These are phyloP conservation scores for Callipepla californica DNA, from an alignment of 2,113 vertebrate species.

Conservation along the genomic window DNA sequence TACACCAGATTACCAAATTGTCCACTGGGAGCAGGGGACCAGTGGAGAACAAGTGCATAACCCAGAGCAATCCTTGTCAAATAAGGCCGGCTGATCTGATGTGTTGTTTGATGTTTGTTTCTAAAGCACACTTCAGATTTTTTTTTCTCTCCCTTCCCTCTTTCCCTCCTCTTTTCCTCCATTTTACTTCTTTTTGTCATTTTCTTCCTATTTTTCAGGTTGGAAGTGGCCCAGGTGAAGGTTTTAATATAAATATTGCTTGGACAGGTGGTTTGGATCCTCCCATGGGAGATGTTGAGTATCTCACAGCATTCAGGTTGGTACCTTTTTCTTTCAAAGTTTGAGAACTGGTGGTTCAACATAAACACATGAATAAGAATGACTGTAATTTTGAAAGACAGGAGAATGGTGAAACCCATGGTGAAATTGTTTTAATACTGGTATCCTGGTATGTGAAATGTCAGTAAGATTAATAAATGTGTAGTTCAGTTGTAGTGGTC, in stretches of 20 bases:
- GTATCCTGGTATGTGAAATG: neutral
- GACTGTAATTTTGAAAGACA: constrained; percentile 5
- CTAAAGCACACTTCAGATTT: constrained; percentile 76
- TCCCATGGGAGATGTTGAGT: constrained; percentile 84
- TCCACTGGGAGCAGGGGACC: constrained; percentile 76
- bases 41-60: constrained; percentile 83
- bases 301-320: constrained; percentile 85
- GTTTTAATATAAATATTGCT: constrained; percentile 84
- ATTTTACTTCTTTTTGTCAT: constrained; percentile 38
- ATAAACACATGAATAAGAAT: neutral
- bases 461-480: neutral
- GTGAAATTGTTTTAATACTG: neutral
- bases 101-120: constrained; percentile 85
- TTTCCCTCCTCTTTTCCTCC: constrained; percentile 28
- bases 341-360: constrained; percentile 24
- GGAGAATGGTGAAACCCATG: neutral
- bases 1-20: constrained; percentile 87
- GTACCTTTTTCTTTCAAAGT: constrained; percentile 55
- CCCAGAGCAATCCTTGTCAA: constrained; percentile 81
- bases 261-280: constrained; percentile 88
- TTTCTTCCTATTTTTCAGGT: constrained; percentile 73
- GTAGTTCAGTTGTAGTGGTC: neutral
- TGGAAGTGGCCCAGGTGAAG: constrained; percentile 79
- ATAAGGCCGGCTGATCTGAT: constrained; percentile 77
- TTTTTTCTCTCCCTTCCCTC: neutral